Evolutionary conservation across 2,797 vertebrate genomes (phyloP).

Genomic region (Setipinna tenuifilis): DNA sequence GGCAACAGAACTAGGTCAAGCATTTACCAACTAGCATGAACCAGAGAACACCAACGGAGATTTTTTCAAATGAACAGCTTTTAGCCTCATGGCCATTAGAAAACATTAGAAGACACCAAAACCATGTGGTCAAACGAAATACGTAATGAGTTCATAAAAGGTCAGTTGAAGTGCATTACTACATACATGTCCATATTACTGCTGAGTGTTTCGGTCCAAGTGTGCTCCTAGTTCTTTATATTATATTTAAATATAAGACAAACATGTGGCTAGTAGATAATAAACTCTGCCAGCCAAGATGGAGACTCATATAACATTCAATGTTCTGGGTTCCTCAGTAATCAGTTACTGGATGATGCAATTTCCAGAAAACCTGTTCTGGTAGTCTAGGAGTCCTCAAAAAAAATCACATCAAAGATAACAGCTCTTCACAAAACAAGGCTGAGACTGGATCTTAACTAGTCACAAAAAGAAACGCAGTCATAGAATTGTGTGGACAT

Average conservation of each 20-base stretch:
- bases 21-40: slow-evolving; percentile 87
- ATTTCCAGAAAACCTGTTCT: slow-evolving; percentile 11
- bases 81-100: slow-evolving; percentile 49
- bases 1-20: slow-evolving; percentile 90
- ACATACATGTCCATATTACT: background rate
- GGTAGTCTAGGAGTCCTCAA: background rate
- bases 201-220: background rate
- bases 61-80: slow-evolving; percentile 75
- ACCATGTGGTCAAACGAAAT: background rate
- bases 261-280: background rate
- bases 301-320: background rate
- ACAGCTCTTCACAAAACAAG: background rate
- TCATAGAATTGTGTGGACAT: background rate
- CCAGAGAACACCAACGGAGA: slow-evolving; percentile 77
- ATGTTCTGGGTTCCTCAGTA: background rate
- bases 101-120: background rate
- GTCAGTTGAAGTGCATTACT: background rate
- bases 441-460: background rate
- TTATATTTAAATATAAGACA: background rate
- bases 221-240: background rate
- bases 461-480: background rate
- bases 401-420: slow-evolving; percentile 10
- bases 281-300: background rate
- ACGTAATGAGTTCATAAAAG: background rate
- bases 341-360: slow-evolving; percentile 4